Conservation (phyloP, 1,140 invertebrate species). For the Drosophila pseudoananassae region DNA sequence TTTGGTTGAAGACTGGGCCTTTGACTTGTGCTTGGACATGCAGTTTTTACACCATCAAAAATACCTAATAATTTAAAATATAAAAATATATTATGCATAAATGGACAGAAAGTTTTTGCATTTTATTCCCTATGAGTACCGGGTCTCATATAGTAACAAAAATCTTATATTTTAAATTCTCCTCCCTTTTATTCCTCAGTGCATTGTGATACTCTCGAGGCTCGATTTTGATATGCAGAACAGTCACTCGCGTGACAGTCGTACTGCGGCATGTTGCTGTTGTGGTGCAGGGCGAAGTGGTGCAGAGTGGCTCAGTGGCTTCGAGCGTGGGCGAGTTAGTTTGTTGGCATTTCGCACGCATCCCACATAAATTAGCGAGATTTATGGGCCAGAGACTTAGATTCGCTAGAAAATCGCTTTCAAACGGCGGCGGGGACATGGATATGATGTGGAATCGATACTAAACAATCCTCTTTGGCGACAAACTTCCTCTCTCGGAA, state of each 20-base stretch:
- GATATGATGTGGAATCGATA: constrained; percentile 78
- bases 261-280: constrained; percentile 2
- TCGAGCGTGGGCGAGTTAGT: constrained; percentile 51
- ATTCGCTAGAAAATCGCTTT: constrained; percentile 65
- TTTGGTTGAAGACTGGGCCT: constrained; percentile 15
- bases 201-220: constrained; percentile 32
- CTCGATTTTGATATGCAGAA: constrained; percentile 71
- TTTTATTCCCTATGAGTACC: not conserved
- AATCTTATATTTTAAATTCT: too few relatives aligned
- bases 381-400: constrained; percentile 71
- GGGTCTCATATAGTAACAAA: not conserved
- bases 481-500: constrained; percentile 57
- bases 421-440: constrained; percentile 38
- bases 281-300: constrained; percentile 14
- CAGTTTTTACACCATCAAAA: constrained; percentile 18
- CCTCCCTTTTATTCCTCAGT: not conserved
- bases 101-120: not conserved
- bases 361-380: constrained; percentile 76
- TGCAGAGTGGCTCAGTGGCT: constrained; percentile 15
- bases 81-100: not conserved
- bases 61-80: not conserved
- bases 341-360: constrained; percentile 80
- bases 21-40: constrained; percentile 34
- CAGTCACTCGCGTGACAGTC: constrained; percentile 54
- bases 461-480: constrained; percentile 78